A percentile compares a stretch with the other conserved stretches of the same genome.
phyloP scores from a whole-genome alignment of 2,888 invertebrate species.

The Antheraea assamensis region DNA sequence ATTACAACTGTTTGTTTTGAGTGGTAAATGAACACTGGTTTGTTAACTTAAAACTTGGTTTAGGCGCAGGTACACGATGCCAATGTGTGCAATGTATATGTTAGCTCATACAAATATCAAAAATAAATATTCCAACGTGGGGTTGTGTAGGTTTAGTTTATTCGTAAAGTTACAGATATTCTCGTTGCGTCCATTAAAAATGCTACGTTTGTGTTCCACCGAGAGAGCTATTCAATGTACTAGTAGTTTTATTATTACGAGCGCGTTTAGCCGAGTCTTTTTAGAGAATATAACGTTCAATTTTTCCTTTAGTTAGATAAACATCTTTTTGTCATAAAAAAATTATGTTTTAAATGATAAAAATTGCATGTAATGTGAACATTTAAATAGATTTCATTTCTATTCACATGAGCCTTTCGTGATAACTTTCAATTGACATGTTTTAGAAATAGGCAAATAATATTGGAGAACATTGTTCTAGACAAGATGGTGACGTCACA shows the following conservation, averaged over 20 bases:
- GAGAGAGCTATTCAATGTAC: background rate
- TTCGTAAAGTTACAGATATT: background rate
- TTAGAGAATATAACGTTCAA: background rate
- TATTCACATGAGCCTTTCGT: no score
- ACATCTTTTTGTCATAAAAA: background rate
- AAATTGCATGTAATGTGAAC: background rate
- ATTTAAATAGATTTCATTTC: background rate
- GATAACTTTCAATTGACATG: background rate
- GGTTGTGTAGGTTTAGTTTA: background rate
- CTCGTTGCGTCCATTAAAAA: conserved; percentile 14
- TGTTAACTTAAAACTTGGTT: no score
- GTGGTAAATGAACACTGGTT: no score
- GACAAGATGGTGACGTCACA: no score
- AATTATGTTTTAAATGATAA: background rate
- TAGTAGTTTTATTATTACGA: conserved; percentile 1
- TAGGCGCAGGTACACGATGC: no score
- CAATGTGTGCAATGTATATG: no score
- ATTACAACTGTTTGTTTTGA: no score
- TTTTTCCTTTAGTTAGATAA: background rate
- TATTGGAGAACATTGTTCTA: no score
- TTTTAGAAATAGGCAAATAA: no score
- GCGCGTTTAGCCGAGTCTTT: background rate
- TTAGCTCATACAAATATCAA: no score
- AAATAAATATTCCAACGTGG: background rate
- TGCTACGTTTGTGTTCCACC: conserved; percentile 1